Evolutionary conservation across 2,888 invertebrate species (phyloP), one percentile per base, ranked within the genome.

Genomic region (Amphimallon solstitiale): DNA sequence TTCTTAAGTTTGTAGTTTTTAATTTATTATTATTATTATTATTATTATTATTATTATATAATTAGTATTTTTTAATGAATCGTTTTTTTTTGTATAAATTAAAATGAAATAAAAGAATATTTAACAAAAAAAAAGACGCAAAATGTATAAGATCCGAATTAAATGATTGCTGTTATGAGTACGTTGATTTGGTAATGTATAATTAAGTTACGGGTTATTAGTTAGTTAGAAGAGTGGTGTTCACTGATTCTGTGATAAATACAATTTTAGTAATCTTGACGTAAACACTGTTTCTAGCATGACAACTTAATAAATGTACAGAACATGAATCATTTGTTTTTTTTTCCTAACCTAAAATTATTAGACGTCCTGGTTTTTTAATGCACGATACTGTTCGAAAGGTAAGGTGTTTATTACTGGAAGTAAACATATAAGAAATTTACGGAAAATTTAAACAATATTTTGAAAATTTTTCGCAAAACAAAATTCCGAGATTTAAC

Each of bases 201-300:
- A 77, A 71, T 71, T 70, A 71, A 74, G 70, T 76, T 79, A 81
- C 80, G 80, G 82, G 81, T 80, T 79, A 80, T 79, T 78, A 77
- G 77, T 80, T 79, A 79, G 75, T 74, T 76, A 72, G 73, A 75
- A 78, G 74, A 76, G 74, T 75, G 77, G 82, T 82, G 82, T 83
- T 82, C 82, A 82, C 82, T 81, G 79, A 82, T 83, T 81, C 82
- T 83, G 82, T 83, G 82, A 82, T 82, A 82, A 82, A 81, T 79
- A 82, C 79, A 81, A 80, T 81, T 81, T 82, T 81, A 81, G 80
- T 81, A 82, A 80, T 75, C 78, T 79, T 82, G 78, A 81, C 78
- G 80, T 81, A 81, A 81, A 81, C 80, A 81, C 79, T 81, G 81
- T 82, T 82, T 82, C 79, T 82, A 81, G 81, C 81, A 82, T 81